phyloP scores from a whole-genome alignment of 2,888 invertebrate genomes.

The Villa cingulata region DNA sequence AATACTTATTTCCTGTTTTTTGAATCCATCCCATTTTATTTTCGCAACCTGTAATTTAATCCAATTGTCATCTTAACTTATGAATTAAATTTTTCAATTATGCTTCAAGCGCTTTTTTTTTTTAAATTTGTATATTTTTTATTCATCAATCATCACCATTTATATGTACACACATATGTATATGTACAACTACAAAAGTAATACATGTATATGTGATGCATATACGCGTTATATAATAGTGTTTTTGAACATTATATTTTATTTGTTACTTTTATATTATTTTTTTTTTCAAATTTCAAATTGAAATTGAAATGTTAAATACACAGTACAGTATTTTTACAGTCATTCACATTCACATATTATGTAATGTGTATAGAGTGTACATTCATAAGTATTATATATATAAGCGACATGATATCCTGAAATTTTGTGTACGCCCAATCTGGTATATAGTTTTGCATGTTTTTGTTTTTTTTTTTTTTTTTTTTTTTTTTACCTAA shows the following conservation, averaged over 20 bases:
- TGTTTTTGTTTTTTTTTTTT: not conserved
- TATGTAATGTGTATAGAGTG: too few species aligned
- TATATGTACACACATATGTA: not conserved
- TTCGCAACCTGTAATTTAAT: slow-evolving; percentile 7
- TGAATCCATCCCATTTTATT: slow-evolving; percentile 4
- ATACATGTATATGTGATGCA: too few species aligned
- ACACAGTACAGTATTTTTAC: too few species aligned
- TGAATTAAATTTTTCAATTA: not conserved
- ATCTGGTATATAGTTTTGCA: slow-evolving; percentile 6
- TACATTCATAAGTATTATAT: too few species aligned
- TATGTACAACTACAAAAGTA: not conserved
- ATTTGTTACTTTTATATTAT: too few species aligned
- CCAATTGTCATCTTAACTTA: slow-evolving; percentile 3
- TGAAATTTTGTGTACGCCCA: slow-evolving; percentile 15
- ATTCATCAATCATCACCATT: not conserved
- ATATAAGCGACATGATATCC: slow-evolving; percentile 9
- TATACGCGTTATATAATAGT: too few species aligned
- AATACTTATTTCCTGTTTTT: slow-evolving; percentile 7
- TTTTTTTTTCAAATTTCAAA: too few species aligned
- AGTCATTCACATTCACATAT: too few species aligned
- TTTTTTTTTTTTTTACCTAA: slow-evolving; percentile 6
- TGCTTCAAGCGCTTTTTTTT: too few species aligned
- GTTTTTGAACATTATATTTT: too few species aligned
- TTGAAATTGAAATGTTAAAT: too few species aligned
- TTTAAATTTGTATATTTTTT: not conserved